Percentiles rank a stretch among this genome's conserved stretches.
phyloP scores from a whole-genome alignment of 1,140 invertebrate genomes.

The Mya arenaria region DNA sequence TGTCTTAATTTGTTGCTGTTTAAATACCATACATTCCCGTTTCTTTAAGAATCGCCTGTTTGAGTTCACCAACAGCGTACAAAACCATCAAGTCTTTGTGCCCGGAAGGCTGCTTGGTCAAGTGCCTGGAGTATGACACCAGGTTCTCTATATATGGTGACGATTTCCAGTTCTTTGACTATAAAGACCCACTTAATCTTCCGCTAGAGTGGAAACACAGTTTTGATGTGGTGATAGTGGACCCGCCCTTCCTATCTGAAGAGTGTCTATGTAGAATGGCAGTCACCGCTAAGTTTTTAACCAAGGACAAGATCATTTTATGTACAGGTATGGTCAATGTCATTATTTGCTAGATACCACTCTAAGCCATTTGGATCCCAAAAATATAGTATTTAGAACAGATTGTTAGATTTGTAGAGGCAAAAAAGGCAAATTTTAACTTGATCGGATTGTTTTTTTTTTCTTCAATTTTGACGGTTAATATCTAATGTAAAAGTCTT shows the following conservation, averaged over 20 bases:
- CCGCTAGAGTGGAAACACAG: constrained; percentile 83
- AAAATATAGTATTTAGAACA: too few relatives aligned
- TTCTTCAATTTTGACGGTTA: constrained; percentile 27
- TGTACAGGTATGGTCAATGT: constrained; percentile 90
- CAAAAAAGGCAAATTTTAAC: too few relatives aligned
- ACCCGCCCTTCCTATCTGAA: constrained; percentile 96
- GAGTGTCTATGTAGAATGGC: constrained; percentile 95
- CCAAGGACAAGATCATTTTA: constrained; percentile 91
- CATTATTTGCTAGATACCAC: constrained; percentile 71
- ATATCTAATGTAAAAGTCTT: too few relatives aligned
- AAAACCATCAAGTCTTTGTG: constrained; percentile 81
- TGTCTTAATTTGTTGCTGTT: too few relatives aligned
- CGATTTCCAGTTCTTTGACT: constrained; percentile 95
- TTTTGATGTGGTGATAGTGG: constrained; percentile 94
- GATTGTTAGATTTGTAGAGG: neutral
- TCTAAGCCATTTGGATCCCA: too few relatives aligned
- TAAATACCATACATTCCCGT: too few relatives aligned
- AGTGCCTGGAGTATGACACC: constrained; percentile 86
- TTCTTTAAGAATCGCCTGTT: constrained; percentile 88
- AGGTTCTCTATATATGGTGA: constrained; percentile 90
- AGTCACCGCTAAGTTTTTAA: constrained; percentile 88
- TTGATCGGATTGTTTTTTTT: too few relatives aligned
- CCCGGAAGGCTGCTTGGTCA: constrained; percentile 65
- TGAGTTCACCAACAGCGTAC: constrained; percentile 95
- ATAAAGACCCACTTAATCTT: constrained; percentile 89